Conservation (phyloP, 2,113 vertebrate genomes). For the Larimichthys polyactis region DNA sequence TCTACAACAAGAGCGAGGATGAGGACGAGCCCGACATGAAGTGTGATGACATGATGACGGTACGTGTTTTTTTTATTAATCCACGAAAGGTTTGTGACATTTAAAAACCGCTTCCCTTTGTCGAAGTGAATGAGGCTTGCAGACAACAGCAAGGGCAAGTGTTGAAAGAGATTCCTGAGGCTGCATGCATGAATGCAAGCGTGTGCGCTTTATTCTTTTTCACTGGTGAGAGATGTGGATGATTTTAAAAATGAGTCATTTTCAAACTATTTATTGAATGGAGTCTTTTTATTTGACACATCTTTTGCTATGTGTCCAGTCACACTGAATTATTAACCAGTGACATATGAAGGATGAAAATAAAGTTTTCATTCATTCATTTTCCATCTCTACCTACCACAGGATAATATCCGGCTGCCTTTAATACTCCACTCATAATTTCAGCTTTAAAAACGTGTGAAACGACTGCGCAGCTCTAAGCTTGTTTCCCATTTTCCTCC, state of each 20-base stretch:
- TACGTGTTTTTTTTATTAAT: constrained; percentile 53
- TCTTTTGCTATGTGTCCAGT: not conserved
- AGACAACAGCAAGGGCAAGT: not conserved
- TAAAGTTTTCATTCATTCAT: not conserved
- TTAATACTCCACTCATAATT: not conserved
- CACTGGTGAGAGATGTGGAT: not conserved
- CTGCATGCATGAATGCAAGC: not conserved
- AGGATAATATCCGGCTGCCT: not conserved
- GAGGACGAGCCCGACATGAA: constrained; percentile 98
- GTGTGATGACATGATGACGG: constrained; percentile 99
- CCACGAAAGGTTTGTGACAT: not conserved
- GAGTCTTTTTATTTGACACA: not conserved
- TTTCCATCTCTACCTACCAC: not conserved
- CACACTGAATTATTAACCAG: not conserved
- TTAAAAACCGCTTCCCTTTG: constrained; percentile 4
- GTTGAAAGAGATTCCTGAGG: constrained; percentile 20
- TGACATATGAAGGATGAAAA: not conserved
- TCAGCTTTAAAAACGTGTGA: not conserved
- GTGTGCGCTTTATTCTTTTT: not conserved
- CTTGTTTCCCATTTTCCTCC: not conserved
- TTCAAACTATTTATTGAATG: not conserved
- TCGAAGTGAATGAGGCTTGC: not conserved
- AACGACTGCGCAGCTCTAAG: not conserved
- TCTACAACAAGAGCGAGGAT: constrained; percentile 99
- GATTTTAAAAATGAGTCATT: not conserved